Evolutionary conservation across 2,113 vertebrate genomes (phyloP).

Genomic region (Poeciliopsis retropinna): DNA sequence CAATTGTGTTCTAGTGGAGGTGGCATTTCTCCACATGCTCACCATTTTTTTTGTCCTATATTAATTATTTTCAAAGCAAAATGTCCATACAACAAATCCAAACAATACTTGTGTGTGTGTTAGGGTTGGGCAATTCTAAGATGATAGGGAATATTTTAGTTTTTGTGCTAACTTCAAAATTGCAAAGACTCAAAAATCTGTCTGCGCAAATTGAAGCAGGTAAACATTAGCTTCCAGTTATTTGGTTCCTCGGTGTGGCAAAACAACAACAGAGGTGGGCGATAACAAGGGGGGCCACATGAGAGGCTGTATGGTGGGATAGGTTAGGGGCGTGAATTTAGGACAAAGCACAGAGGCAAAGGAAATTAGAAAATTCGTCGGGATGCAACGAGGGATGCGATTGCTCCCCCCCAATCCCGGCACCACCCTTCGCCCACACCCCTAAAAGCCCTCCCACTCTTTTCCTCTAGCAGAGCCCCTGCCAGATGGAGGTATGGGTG

Average conservation of each 20-base stretch:
- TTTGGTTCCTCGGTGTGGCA: slow-evolving; percentile 38
- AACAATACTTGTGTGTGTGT: slow-evolving; percentile 32
- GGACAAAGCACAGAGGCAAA: slow-evolving; percentile 79
- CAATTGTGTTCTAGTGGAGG: slow-evolving; percentile 34
- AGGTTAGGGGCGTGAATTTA: slow-evolving; percentile 79
- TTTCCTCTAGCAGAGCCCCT: slow-evolving; percentile 72
- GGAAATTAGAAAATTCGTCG: slow-evolving; percentile 82
- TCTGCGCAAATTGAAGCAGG: slow-evolving; percentile 20
- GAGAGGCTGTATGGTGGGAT: slow-evolving; percentile 63
- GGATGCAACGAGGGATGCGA: slow-evolving; percentile 79
- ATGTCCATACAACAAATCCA: slow-evolving; percentile 37
- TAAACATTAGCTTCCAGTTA: slow-evolving; percentile 21
- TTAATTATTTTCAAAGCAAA: not conserved
- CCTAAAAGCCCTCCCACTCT: slow-evolving; percentile 19
- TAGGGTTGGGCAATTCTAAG: slow-evolving; percentile 42
- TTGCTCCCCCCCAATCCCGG: not conserved
- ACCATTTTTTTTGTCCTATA: not conserved
- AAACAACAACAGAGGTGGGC: slow-evolving; percentile 49
- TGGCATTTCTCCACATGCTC: slow-evolving; percentile 70
- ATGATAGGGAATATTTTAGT: slow-evolving; percentile 18
- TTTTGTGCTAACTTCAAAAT: not conserved
- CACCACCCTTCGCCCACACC: slow-evolving; percentile 1
- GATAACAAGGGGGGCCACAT: slow-evolving; percentile 21
- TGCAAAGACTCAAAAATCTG: slow-evolving; percentile 24
- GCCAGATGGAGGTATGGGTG: slow-evolving; percentile 81